These are phyloP conservation scores for Raja brachyura DNA, from an alignment of 2,113 vertebrate genomes.

Conservation along the genomic window DNA sequence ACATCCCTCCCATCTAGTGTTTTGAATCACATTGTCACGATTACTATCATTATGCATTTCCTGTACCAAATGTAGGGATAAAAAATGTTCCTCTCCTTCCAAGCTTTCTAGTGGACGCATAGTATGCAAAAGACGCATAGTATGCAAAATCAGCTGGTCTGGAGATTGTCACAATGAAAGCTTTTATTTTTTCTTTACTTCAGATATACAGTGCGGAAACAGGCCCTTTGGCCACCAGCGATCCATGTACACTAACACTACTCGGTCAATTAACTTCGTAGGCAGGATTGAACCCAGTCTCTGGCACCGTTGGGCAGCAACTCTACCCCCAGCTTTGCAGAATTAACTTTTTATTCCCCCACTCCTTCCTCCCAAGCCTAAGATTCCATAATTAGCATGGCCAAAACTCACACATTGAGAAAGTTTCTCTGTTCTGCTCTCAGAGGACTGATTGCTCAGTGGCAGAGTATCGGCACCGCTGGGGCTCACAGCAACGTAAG, in stretches of 20 bases:
- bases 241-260: too few relatives aligned
- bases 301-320: too few relatives aligned
- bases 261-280: too few relatives aligned
- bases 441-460: background rate
- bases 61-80: background rate
- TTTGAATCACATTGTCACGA: background rate
- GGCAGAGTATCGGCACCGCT: background rate
- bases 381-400: too few relatives aligned
- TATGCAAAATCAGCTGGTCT: background rate
- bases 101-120: background rate
- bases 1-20: background rate
- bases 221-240: too few relatives aligned
- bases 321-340: background rate
- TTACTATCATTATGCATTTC: background rate
- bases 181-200: too few relatives aligned
- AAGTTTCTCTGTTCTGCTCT: slow-evolving; percentile 35
- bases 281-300: too few relatives aligned
- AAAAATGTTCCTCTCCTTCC: background rate
- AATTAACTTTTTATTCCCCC: background rate
- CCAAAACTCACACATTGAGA: slow-evolving; percentile 42
- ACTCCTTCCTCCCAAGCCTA: background rate
- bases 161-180: background rate
- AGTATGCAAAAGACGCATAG: background rate
- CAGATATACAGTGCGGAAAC: too few relatives aligned
- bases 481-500: slow-evolving; percentile 41